These are phyloP conservation scores for Orius insidiosus DNA, from an alignment of 1,140 invertebrate species.

Conservation along the genomic window DNA sequence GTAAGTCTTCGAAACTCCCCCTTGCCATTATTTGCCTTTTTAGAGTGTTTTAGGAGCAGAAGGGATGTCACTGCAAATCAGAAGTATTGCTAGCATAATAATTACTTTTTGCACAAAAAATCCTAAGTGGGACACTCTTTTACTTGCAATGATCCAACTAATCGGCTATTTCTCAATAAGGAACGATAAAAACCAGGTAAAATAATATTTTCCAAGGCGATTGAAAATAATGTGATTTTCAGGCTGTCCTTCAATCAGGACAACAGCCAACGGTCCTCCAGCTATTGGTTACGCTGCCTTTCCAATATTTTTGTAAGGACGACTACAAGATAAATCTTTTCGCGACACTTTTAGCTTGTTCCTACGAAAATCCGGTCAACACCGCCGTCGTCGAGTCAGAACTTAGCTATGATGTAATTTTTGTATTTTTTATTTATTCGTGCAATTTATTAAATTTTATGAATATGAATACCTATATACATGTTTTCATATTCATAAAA, in stretches of 20 bases:
- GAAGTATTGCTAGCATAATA: slow-evolving; percentile 71
- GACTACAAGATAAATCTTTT: slow-evolving; percentile 57
- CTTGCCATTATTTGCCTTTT: too few species aligned
- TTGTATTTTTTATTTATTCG: slow-evolving; percentile 1
- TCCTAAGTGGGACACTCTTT: slow-evolving; percentile 29
- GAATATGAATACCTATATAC: too few species aligned
- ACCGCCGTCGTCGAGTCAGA: slow-evolving; percentile 57
- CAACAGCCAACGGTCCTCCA: slow-evolving; percentile 71
- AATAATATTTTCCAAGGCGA: too few species aligned
- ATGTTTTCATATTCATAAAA: too few species aligned
- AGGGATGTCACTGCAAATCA: slow-evolving; percentile 67
- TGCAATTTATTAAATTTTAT: not conserved
- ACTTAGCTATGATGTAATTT: slow-evolving; percentile 52
- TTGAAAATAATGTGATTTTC: slow-evolving; percentile 23
- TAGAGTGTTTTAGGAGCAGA: slow-evolving; percentile 72
- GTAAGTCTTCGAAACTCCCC: too few species aligned
- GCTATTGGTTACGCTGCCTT: slow-evolving; percentile 74
- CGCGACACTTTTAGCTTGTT: slow-evolving; percentile 71
- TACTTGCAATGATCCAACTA: slow-evolving; percentile 57
- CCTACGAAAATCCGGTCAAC: slow-evolving; percentile 50
- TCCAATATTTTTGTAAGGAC: slow-evolving; percentile 72
- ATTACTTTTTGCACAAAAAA: slow-evolving; percentile 56
- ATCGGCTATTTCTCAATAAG: slow-evolving; percentile 68
- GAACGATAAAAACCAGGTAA: slow-evolving; percentile 68
- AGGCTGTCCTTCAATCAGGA: slow-evolving; percentile 56